Evolutionary conservation across 2,888 invertebrate species (phyloP).

Genomic region (Linyphia triangularis): DNA sequence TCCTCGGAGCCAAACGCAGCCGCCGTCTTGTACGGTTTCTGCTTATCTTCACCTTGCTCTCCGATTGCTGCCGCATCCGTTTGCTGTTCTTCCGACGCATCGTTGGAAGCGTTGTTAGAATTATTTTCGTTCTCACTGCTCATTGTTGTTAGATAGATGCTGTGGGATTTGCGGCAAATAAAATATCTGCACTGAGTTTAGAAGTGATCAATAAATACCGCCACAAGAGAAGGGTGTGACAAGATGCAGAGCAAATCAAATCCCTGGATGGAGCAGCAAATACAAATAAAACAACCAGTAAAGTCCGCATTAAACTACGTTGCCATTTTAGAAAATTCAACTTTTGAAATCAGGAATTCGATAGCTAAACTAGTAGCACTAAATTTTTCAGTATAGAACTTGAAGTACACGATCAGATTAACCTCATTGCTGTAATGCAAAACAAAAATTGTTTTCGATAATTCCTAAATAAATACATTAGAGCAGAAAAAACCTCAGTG

Average conservation of each 20-base stretch:
- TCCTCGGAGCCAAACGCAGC: not conserved
- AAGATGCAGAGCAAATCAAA: too few relatives aligned
- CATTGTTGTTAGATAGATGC: not conserved
- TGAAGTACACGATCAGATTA: too few relatives aligned
- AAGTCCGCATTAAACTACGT: not conserved
- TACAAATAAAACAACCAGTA: not conserved
- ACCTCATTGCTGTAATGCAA: too few relatives aligned
- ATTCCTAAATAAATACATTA: too few relatives aligned
- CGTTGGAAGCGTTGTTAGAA: not conserved
- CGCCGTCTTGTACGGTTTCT: not conserved
- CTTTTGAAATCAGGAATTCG: too few relatives aligned
- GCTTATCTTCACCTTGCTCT: not conserved
- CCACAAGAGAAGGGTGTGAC: not conserved
- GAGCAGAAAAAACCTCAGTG: too few relatives aligned
- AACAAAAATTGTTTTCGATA: too few relatives aligned
- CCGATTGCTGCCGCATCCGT: not conserved
- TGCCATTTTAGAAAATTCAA: too few relatives aligned
- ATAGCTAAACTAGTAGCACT: too few relatives aligned
- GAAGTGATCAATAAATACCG: not conserved
- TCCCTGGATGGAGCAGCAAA: not conserved
- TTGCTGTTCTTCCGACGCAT: not conserved
- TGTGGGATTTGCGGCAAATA: not conserved
- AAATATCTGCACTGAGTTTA: not conserved
- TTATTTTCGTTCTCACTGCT: not conserved
- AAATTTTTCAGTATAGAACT: too few relatives aligned